Percentiles rank a stretch among this genome's conserved stretches.
Conservation (phyloP, 2,113 vertebrate species). For the Channa argus region DNA sequence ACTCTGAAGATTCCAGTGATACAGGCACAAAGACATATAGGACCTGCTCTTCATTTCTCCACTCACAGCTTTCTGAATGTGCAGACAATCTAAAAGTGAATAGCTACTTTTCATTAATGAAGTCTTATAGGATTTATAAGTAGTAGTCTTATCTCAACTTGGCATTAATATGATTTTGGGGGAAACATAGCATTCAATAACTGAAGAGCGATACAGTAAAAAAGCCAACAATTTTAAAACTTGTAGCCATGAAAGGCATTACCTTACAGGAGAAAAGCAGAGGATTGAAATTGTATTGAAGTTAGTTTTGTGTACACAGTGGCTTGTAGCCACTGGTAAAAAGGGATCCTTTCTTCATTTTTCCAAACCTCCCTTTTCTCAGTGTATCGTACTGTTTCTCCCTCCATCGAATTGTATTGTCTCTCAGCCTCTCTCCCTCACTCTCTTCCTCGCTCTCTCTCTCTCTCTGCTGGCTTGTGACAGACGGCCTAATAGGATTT, state of each 20-base stretch:
- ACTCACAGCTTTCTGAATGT: not conserved
- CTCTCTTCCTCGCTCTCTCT: slow-evolving; percentile 4
- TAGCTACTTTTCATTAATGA: too few relatives aligned
- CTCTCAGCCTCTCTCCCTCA: slow-evolving; percentile 19
- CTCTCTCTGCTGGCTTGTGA: slow-evolving; percentile 68
- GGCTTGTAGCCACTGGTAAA: slow-evolving; percentile 9
- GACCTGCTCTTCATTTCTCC: not conserved
- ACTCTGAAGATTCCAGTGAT: slow-evolving; percentile 5
- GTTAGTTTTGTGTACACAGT: not conserved
- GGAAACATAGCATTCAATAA: too few relatives aligned
- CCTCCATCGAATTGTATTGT: slow-evolving; percentile 36
- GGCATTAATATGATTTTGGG: too few relatives aligned
- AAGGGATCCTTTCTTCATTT: slow-evolving; percentile 27
- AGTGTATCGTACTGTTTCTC: slow-evolving; percentile 28
- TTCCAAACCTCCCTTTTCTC: slow-evolving; percentile 13
- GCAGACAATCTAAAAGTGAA: not conserved
- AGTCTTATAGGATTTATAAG: too few relatives aligned
- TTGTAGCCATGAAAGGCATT: too few relatives aligned
- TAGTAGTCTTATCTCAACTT: too few relatives aligned
- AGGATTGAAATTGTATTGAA: not conserved
- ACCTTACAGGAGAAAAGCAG: too few relatives aligned
- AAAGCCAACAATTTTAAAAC: too few relatives aligned
- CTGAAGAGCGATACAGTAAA: too few relatives aligned
- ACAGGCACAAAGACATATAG: slow-evolving; percentile 14
- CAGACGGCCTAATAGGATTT: slow-evolving; percentile 81